phyloP scores from a whole-genome alignment of 2,888 invertebrate species.

The Allygus modestus region DNA sequence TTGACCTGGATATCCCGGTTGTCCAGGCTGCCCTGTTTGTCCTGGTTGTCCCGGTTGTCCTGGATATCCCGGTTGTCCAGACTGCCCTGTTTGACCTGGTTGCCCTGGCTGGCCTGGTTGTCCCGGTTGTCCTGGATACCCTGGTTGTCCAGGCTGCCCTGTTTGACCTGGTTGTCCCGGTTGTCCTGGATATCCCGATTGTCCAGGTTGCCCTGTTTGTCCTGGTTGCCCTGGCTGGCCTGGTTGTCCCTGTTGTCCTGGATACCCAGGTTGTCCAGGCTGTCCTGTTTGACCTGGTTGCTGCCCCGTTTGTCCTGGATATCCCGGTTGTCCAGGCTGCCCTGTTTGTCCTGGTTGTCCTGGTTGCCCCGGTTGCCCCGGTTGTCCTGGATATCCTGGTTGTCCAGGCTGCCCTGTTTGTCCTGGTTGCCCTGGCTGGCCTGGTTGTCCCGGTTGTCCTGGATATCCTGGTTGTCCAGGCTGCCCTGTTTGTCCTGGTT shows the following conservation, averaged over 20 bases:
- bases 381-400: conserved; percentile 29
- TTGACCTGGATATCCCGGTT: conserved; percentile 60
- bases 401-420: conserved; percentile 13
- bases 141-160: conserved; percentile 58
- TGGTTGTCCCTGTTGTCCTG: not conserved
- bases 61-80: conserved; percentile 45
- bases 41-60: conserved; percentile 45
- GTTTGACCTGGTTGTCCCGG: conserved; percentile 5
- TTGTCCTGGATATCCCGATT: not conserved
- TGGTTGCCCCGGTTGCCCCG: conserved; percentile 38
- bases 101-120: conserved; percentile 64
- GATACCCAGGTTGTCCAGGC: conserved; percentile 22
- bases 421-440: conserved; percentile 19
- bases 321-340: conserved; percentile 17
- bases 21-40: conserved; percentile 55
- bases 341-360: conserved; percentile 35
- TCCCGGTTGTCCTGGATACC: conserved; percentile 66
- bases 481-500: conserved; percentile 11
- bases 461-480: conserved; percentile 12
- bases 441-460: conserved; percentile 27
- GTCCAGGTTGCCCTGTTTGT: conserved; percentile 28
- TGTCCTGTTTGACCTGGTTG: conserved; percentile 26
- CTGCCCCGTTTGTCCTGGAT: conserved; percentile 34
- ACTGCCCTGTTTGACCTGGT: conserved; percentile 50
- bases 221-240: conserved; percentile 34